Base-by-base conservation (phyloP, 2,797 vertebrate genomes). In the Onychomys torridus region DNA sequence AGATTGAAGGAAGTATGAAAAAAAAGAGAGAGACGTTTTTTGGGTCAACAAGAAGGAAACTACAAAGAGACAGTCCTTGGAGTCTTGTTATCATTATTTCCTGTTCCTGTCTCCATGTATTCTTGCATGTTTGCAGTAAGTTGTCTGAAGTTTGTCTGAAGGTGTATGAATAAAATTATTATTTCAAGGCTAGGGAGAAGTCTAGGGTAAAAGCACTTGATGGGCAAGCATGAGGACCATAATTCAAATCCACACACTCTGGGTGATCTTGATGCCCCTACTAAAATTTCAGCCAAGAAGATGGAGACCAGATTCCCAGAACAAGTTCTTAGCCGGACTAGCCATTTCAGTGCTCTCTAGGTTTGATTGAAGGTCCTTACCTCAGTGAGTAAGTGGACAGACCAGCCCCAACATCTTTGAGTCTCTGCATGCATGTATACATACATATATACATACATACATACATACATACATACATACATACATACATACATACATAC, bases 101-200 rank as follows among this genome's bases (percentile, higher is more conserved):
- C 17, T 32, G 34, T 37, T 84, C 37, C 76, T 89, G n/a, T 52
- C 34, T 21, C 14, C 6, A 43, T 6, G 8, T 25, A 69, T 37
- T 25, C 43, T 75, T 63, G 25, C 52, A 43, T 55, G 43, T 55
- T 69, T 37, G 71, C 52, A 91, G 23, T 69, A 57, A 63, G 40
- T 63, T 93, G 65, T 34, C 83, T 52, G 52, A 52, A 52, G 52
- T 89, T 95, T 81, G 52, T 69, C 73, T 86, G 21, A 89, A 96
- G 10, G 27, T 52, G 2, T 49, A 55, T 86, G 49, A 63, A 17
- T 90, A 46, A 79, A 61, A 43, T 43, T 63, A 29, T 19, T 57
- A 43, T 63, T 43, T 17, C 16, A 83, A 34, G 40, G 43, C 10
- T 49, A 19, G 63, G 11, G 40, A 84, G 82, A 46, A 63, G 25